These are phyloP conservation scores for Drosophila teissieri DNA, from an alignment of 1,140 invertebrate species.

Conservation along the genomic window DNA sequence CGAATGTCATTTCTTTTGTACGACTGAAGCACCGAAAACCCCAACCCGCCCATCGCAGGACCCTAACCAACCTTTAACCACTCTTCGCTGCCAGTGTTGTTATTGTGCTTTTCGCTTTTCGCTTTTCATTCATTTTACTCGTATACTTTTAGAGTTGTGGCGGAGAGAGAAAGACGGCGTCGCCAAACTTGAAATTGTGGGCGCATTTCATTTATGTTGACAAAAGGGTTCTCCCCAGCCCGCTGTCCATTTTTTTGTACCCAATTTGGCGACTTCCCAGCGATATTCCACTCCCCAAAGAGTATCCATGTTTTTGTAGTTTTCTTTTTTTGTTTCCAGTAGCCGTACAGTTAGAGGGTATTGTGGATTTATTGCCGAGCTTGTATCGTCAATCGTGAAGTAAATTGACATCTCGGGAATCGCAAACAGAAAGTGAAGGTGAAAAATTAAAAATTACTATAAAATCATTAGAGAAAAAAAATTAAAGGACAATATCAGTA, in stretches of 20 bases:
- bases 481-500: too few relatives aligned
- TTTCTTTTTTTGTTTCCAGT: slow-evolving; percentile 11
- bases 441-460: background rate
- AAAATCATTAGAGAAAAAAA: too few relatives aligned
- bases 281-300: slow-evolving; percentile 11
- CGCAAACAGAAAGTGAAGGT: background rate
- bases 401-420: background rate
- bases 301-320: slow-evolving; percentile 22
- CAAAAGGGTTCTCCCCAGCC: slow-evolving; percentile 64
- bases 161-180: slow-evolving; percentile 9
- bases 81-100: slow-evolving; percentile 45
- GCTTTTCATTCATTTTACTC: slow-evolving; percentile 72
- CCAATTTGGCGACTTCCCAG: slow-evolving; percentile 61
- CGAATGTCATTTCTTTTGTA: slow-evolving; percentile 78
- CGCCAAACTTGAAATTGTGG: slow-evolving; percentile 80
- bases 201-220: slow-evolving; percentile 81
- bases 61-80: slow-evolving; percentile 47
- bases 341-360: background rate
- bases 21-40: slow-evolving; percentile 29
- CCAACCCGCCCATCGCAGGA: slow-evolving; percentile 1
- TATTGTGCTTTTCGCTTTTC: slow-evolving; percentile 68
- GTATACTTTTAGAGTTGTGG: slow-evolving; percentile 56
- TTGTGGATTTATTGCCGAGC: background rate
- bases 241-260: slow-evolving; percentile 47
- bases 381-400: background rate